Conservation (phyloP, 2,797 vertebrate genomes). For the Ataeniobius toweri region DNA sequence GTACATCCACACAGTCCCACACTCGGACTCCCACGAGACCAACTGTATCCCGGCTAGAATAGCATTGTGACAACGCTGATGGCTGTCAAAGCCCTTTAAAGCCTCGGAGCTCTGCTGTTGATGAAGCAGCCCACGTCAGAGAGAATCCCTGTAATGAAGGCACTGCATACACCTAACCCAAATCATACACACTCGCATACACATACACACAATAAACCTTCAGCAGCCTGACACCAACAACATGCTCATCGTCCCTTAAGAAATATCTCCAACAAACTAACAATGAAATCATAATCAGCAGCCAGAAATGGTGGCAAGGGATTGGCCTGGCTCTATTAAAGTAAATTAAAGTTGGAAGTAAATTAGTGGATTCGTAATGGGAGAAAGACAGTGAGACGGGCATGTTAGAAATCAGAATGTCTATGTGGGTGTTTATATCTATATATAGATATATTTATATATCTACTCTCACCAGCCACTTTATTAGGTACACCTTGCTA, state of each 20-base stretch:
- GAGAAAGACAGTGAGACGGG: slow-evolving; percentile 36
- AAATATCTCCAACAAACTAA: slow-evolving; percentile 27
- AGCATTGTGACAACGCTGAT: slow-evolving; percentile 66
- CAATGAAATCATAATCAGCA: slow-evolving; percentile 37
- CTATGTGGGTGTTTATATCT: too few species aligned
- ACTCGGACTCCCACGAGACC: slow-evolving; percentile 39
- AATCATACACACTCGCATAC: slow-evolving; percentile 22
- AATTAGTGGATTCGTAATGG: slow-evolving; percentile 53
- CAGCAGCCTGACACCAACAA: slow-evolving; percentile 16
- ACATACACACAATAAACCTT: slow-evolving; percentile 15
- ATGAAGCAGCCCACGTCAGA: slow-evolving; percentile 69
- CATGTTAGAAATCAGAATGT: slow-evolving; percentile 6
- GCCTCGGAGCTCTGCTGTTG: slow-evolving; percentile 53
- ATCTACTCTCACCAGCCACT: too few species aligned
- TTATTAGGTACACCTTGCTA: too few species aligned
- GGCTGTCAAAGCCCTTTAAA: slow-evolving; percentile 67
- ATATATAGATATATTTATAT: too few species aligned
- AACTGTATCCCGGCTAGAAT: slow-evolving; percentile 48
- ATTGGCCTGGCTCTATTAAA: slow-evolving; percentile 29
- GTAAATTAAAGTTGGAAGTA: slow-evolving; percentile 18
- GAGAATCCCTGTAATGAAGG: slow-evolving; percentile 66
- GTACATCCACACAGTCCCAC: slow-evolving; percentile 12
- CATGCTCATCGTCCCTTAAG: slow-evolving; percentile 22
- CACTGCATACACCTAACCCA: slow-evolving; percentile 51
- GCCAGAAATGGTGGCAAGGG: slow-evolving; percentile 31